A percentile compares a stretch with the other conserved stretches of the same genome.
Conservation (phyloP, 2,113 vertebrate species). For the Onychostruthus taczanowskii region DNA sequence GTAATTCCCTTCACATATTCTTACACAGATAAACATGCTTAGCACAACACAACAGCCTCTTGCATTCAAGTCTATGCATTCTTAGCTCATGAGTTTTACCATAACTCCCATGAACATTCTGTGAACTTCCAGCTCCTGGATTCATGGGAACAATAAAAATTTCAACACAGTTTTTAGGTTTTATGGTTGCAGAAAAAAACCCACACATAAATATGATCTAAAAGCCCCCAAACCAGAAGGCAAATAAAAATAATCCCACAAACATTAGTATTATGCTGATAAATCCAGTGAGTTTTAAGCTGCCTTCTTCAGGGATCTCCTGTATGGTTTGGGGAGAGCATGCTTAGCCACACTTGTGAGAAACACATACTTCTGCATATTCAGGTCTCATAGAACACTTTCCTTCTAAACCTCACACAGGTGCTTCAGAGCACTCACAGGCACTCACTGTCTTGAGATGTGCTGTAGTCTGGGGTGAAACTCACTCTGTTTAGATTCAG, state of each 20-base stretch:
- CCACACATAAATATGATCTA: not conserved
- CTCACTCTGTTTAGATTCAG: not conserved
- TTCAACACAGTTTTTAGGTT: constrained; percentile 19
- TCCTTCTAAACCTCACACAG: not conserved
- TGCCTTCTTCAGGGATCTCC: not conserved
- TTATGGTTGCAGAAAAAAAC: constrained; percentile 15
- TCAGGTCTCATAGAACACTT: not conserved
- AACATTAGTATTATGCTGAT: constrained; percentile 5
- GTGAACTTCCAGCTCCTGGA: constrained; percentile 30
- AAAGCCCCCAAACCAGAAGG: constrained; percentile 23
- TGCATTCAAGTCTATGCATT: not conserved
- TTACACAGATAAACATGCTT: not conserved
- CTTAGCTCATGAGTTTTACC: constrained; percentile 5
- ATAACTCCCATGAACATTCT: constrained; percentile 16
- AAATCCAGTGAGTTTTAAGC: not conserved
- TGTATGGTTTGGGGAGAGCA: not conserved
- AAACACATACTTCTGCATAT: not conserved
- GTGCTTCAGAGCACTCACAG: not conserved
- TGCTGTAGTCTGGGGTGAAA: not conserved
- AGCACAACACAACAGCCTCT: not conserved
- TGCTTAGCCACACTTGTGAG: not conserved
- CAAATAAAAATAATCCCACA: constrained; percentile 58
- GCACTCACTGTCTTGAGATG: not conserved
- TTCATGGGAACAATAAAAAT: constrained; percentile 49
- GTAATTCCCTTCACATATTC: not conserved